Base-by-base conservation (phyloP, 2,797 vertebrate genomes). In the Cossypha dichroa region DNA sequence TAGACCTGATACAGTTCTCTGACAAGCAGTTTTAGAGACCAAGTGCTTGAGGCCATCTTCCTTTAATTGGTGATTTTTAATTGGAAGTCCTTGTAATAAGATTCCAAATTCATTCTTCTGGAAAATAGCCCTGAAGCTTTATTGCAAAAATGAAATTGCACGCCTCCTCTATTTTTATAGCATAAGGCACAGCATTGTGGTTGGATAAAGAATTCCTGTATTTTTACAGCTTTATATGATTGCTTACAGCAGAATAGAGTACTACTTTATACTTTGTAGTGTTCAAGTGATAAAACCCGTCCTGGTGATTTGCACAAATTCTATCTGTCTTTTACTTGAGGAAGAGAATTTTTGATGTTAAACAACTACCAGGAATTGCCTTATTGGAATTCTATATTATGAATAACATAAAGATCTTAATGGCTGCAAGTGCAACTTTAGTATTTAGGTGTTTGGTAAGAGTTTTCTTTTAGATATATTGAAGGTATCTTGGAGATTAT, bases 21-120 rank as follows among this genome's bases (percentile, higher is more conserved):
- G 87, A 94, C 56, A 83, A 83, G 64, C 72, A 80, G 41, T 82
- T 94, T 79, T 85, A 77, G 49, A 74, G 56, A 60, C 75, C 25
- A 36, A 15, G 12, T 90, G 82, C 94, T 95, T 46, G 52, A 90
- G 80, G 84, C 58, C 34, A 51, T 94, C 79, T 88, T 95, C 83
- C 54, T 93, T 93, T 96, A 94, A 91, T 85, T 96, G 88, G 59
- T 96, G 88, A 78, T 86, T 96, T 94, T 93, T 93, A 92, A 46
- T 81, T 94, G 64, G 75, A 94, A 94, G 72, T 58, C 49, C 91
- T 92, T n/a, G 73, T 78, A 91, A 75, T 84, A 96, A 59, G 89
- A 78, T 93, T 93, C 48, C 64, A 84, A 67, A 88, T 86, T 81
- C 74, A 58, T 90, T 93, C 48, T 90, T 92, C 69, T 97, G 94